phyloP scores from a whole-genome alignment of 2,888 invertebrate genomes.

The Nematopogon swammerdamellus region DNA sequence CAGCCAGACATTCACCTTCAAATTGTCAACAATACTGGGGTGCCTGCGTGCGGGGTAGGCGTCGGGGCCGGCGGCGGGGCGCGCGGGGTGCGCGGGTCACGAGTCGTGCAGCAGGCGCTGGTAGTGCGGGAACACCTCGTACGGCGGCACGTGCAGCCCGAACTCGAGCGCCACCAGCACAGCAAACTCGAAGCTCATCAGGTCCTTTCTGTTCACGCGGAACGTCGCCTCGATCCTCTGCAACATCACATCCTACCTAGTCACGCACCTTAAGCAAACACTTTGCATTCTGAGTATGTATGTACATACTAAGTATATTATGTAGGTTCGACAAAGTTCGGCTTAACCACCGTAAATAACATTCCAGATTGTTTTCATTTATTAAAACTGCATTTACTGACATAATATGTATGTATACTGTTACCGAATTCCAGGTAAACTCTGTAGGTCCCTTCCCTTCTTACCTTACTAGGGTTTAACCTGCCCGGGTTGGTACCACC shows the following conservation, averaged over 20 bases:
- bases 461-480: too few species aligned
- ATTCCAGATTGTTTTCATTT: too few species aligned
- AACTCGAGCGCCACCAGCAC: constrained; percentile 94
- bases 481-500: too few species aligned
- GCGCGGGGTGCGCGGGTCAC: constrained; percentile 56
- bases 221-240: constrained; percentile 90
- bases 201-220: constrained; percentile 85
- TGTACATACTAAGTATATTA: too few species aligned
- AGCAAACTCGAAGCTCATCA: constrained; percentile 90
- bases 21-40: constrained; percentile 13
- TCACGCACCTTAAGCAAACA: too few species aligned
- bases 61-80: constrained; percentile 4
- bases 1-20: constrained; percentile 3
- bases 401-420: too few species aligned
- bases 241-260: constrained; percentile 12
- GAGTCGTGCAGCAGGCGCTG: constrained; percentile 91
- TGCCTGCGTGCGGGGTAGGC: constrained; percentile 9
- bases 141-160: constrained; percentile 85
- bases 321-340: too few species aligned
- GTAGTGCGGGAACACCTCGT: constrained; percentile 93
- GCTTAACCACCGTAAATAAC: too few species aligned
- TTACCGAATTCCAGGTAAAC: too few species aligned
- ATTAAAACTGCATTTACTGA: too few species aligned
- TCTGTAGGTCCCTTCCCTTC: too few species aligned
- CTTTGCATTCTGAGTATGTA: too few species aligned